Evolutionary conservation across 2,888 invertebrate genomes (phyloP).

Genomic region (Allacma fusca): DNA sequence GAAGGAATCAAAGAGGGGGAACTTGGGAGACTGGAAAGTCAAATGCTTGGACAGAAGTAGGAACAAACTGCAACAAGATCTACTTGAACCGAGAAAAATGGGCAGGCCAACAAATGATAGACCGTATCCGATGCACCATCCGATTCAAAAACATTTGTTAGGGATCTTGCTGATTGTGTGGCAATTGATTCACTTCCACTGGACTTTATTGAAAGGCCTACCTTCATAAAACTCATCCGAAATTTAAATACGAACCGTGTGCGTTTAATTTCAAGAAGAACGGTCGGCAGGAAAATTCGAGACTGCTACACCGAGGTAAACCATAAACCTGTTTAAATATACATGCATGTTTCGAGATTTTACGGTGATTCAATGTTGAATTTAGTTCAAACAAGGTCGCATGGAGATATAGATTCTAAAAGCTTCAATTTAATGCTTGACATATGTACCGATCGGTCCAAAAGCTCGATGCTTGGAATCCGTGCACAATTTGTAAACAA

Average conservation of each 20-base stretch:
- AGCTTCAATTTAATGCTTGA: background rate
- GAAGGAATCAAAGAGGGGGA: no score
- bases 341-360: no score
- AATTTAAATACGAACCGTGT: background rate
- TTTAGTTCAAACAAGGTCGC: slow-evolving; percentile 6
- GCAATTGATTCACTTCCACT: background rate
- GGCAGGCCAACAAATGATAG: background rate
- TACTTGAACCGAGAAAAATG: no score
- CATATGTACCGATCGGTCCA: background rate
- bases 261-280: background rate
- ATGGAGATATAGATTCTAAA: background rate
- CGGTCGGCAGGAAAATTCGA: background rate
- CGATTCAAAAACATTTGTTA: slow-evolving; percentile 3
- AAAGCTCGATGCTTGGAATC: slow-evolving; percentile 9
- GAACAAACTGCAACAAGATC: no score
- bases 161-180: background rate
- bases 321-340: no score
- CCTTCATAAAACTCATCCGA: slow-evolving; percentile 17
- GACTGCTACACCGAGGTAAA: background rate
- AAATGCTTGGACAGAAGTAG: no score
- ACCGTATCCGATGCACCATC: background rate
- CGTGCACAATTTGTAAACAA: background rate
- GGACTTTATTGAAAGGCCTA: background rate
- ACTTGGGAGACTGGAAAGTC: no score
- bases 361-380: background rate